Conservation (phyloP, 2,797 vertebrate genomes). For the Ctenosaura bakeri region DNA sequence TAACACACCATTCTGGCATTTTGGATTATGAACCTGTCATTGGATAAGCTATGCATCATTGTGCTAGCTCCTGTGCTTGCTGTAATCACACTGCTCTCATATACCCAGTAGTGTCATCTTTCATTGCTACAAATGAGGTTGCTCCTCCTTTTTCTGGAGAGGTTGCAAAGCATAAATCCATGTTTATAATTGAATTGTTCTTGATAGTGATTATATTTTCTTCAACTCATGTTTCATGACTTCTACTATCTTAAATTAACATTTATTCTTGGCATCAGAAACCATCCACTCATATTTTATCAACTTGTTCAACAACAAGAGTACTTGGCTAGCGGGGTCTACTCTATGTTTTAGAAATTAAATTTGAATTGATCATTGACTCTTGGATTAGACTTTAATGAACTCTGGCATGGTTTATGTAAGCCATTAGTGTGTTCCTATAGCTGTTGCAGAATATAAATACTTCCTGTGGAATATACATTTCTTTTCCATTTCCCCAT, state of each 20-base stretch:
- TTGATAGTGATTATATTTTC: constrained; percentile 19
- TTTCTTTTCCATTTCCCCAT: background rate
- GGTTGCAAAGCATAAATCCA: constrained; percentile 24
- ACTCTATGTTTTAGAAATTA: background rate
- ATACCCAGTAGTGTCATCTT: constrained; percentile 18
- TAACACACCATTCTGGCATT: constrained; percentile 7
- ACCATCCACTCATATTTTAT: background rate
- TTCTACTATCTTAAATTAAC: background rate
- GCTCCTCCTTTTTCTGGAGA: background rate
- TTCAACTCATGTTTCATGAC: constrained; percentile 13
- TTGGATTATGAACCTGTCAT: background rate
- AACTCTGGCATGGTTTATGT: background rate
- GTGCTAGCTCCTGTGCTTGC: background rate
- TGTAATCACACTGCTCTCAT: background rate
- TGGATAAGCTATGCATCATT: constrained; percentile 16
- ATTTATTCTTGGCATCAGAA: constrained; percentile 12
- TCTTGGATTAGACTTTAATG: background rate
- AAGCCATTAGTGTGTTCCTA: background rate
- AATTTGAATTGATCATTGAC: background rate
- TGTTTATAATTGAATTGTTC: constrained; percentile 18
- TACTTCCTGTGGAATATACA: background rate
- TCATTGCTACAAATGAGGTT: constrained; percentile 13
- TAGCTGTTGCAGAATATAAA: background rate
- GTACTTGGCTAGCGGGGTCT: background rate
- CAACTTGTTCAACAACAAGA: background rate